A percentile compares a stretch with the other conserved stretches of the same genome.
These are phyloP conservation scores for Zygogramma bicolorata DNA, from an alignment of 2,888 invertebrate genomes.

Conservation along the genomic window DNA sequence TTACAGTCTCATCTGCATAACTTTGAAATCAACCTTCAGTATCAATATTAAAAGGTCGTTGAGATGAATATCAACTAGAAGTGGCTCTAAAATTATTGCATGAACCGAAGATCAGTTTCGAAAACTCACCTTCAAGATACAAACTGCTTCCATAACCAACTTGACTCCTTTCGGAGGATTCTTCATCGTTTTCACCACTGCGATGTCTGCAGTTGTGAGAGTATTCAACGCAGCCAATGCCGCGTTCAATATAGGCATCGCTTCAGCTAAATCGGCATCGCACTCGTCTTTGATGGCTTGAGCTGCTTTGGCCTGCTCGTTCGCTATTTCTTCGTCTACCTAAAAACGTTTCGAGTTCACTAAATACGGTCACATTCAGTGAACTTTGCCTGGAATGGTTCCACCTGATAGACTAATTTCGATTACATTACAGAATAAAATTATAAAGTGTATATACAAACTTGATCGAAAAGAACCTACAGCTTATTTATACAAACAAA, in stretches of 20 bases:
- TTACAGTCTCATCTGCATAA: too few species aligned
- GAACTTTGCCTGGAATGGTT: too few species aligned
- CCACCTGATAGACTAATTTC: too few species aligned
- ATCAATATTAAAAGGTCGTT: too few species aligned
- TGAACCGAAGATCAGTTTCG: background rate
- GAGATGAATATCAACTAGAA: too few species aligned
- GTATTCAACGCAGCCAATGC: constrained; percentile 91
- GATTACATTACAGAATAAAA: too few species aligned
- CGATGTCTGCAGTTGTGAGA: constrained; percentile 89
- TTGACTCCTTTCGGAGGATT: constrained; percentile 92
- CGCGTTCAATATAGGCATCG: constrained; percentile 89
- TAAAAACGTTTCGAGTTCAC: too few species aligned
- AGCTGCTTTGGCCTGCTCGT: constrained; percentile 80
- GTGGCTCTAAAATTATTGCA: background rate
- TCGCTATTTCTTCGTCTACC: constrained; percentile 81
- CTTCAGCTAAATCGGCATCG: constrained; percentile 90
- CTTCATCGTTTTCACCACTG: constrained; percentile 96
- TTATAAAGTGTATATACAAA: too few species aligned
- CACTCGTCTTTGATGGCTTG: constrained; percentile 94
- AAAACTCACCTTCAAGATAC: constrained; percentile 81
- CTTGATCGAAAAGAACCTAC: too few species aligned
- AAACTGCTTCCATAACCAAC: constrained; percentile 94
- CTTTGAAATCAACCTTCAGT: too few species aligned
- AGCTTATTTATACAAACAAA: too few species aligned
- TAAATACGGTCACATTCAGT: too few species aligned